phyloP scores from a whole-genome alignment of 2,797 vertebrate species.

The Squalus acanthias region DNA sequence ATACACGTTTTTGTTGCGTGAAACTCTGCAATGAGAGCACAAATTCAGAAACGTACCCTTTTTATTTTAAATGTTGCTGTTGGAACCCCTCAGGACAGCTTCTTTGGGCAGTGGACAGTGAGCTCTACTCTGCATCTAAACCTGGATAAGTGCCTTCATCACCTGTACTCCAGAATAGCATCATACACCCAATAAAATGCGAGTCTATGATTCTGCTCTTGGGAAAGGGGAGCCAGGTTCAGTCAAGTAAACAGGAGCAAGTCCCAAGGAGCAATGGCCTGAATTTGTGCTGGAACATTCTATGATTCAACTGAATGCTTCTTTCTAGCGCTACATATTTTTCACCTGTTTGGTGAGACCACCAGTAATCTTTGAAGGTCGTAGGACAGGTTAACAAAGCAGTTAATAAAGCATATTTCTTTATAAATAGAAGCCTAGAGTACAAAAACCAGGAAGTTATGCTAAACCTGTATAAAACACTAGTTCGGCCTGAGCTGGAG shows the following conservation, averaged over 20 bases:
- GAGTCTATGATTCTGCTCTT: background rate
- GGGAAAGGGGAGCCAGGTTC: background rate
- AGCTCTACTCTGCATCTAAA: background rate
- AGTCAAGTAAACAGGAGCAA: background rate
- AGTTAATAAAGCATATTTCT: too few species aligned
- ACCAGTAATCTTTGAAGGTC: background rate
- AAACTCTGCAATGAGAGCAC: background rate
- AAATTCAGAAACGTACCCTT: background rate
- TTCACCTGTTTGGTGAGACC: background rate
- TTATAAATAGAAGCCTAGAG: too few species aligned
- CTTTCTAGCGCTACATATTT: background rate
- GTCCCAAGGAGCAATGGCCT: background rate
- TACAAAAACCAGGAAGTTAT: too few species aligned
- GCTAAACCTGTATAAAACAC: too few species aligned
- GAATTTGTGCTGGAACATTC: background rate
- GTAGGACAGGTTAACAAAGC: too few species aligned
- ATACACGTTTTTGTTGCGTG: background rate
- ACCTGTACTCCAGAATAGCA: background rate
- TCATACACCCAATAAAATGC: background rate
- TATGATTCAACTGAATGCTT: background rate
- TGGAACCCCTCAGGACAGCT: background rate
- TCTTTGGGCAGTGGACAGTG: background rate
- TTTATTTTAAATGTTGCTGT: background rate
- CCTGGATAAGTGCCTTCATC: background rate
- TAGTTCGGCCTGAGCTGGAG: too few species aligned